These are phyloP conservation scores for Torymus texanus DNA, from an alignment of 2,888 invertebrate genomes.

Conservation along the genomic window DNA sequence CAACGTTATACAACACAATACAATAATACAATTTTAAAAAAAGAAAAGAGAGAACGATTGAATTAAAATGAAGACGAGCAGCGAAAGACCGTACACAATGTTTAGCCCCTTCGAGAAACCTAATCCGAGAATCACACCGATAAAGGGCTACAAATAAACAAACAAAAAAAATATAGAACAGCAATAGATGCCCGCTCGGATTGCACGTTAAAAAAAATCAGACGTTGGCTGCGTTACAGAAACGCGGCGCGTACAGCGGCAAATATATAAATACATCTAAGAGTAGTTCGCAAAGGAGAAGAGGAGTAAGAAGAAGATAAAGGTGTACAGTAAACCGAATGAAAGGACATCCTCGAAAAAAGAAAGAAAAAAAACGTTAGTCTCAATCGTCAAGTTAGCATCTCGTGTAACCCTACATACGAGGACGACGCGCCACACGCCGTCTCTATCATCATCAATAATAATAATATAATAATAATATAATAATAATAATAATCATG, in stretches of 20 bases:
- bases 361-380: slow-evolving; percentile 66
- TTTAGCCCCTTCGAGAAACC: slow-evolving; percentile 32
- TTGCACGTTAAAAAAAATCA: slow-evolving; percentile 38
- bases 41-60: not conserved
- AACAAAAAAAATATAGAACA: too few species aligned
- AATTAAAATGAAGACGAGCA: slow-evolving; percentile 8
- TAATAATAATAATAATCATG: slow-evolving; percentile 53
- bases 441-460: slow-evolving; percentile 32
- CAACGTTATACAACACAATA: too few species aligned
- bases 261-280: too few species aligned
- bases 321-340: too few species aligned
- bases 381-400: slow-evolving; percentile 65
- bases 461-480: slow-evolving; percentile 42
- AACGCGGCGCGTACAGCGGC: too few species aligned
- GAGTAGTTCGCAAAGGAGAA: too few species aligned
- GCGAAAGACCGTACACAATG: slow-evolving; percentile 28
- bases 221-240: too few species aligned
- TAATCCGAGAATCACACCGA: slow-evolving; percentile 16
- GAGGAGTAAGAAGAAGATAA: too few species aligned
- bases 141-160: slow-evolving; percentile 2
- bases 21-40: too few species aligned
- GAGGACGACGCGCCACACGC: slow-evolving; percentile 9
- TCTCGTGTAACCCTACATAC: slow-evolving; percentile 61
- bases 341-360: slow-evolving; percentile 10
- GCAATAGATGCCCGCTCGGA: not conserved